Base-by-base conservation (phyloP, 2,888 invertebrate species). In the Villa cingulata region DNA sequence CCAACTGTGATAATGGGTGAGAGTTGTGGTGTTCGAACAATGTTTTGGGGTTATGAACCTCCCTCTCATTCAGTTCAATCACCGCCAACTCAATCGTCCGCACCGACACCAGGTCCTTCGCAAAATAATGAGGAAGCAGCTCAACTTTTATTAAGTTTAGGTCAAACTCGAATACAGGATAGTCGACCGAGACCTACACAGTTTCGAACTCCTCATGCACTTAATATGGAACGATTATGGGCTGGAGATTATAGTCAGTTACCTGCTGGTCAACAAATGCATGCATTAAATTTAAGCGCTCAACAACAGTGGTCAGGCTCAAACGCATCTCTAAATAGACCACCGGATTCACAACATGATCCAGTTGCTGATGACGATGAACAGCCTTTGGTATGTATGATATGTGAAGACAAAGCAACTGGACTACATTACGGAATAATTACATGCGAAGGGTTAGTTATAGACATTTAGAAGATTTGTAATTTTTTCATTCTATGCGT, bases 351-450 rank as follows among this genome's bases (percentile, higher is more conserved):
- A 39, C 59, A 65, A 1, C 68, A 66, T 41, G 57, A 55, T 51
- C 65, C 61, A 54, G 64, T 62, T 49, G 66, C 62, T 17, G 80
- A 83, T 56, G 91, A 91, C 59, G 89, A 89, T 57, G 91, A 91
- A 58, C 88, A 88, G 68, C 91, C 90, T 15, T 85, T 94, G 83
- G 90, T 94, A 56, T 96, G 95, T 69, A 94, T 94, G 88, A 97
- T 97, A 60, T 97, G 97, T 70, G 92, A 92, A 67, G 97, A 97
- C 66, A 92, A 91, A 63, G 95, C 96, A 46, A 95, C 96, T 4
- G 97, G 97, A 29, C 77, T 97, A 48, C 97, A 97, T 70, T 97
- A 97, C 65, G 97, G 97, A 53, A 96, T 97, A 68, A 95, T 96
- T 63, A 97, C 97, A 48, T 97, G 97, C 72, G 97, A 97, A 73